Evolutionary conservation across 2,888 invertebrate genomes (phyloP).

Genomic region (Vannuccia rotundouncinata): DNA sequence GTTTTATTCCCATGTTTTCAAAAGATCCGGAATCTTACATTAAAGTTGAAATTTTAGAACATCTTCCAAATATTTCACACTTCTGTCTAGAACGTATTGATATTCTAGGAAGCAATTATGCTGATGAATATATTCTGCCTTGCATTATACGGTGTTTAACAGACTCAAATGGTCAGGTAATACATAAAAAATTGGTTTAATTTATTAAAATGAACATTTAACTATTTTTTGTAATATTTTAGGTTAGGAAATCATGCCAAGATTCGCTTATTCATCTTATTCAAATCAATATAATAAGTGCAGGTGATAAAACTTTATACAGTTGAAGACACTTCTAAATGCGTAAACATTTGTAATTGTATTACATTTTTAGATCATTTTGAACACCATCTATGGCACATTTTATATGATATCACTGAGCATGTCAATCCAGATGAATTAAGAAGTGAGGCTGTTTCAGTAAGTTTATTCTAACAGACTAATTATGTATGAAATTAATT

Average conservation of each 20-base stretch:
- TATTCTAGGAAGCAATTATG: background rate
- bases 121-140: background rate
- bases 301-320: background rate
- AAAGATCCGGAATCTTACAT: background rate
- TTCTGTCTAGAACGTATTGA: background rate
- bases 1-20: background rate
- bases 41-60: background rate
- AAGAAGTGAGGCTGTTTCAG: background rate
- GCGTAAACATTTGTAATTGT: no score
- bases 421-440: background rate
- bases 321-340: no score
- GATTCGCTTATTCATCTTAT: background rate
- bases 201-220: background rate
- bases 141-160: background rate
- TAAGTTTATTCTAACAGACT: background rate
- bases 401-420: background rate
- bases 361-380: background rate
- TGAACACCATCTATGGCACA: background rate
- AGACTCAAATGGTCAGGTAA: background rate
- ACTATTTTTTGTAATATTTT: background rate
- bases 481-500: background rate
- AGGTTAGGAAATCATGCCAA: background rate
- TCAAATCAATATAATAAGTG: background rate
- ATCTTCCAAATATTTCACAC: background rate
- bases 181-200: no score